These are phyloP conservation scores for Dunckerocampus dactyliophorus DNA, from an alignment of 2,113 vertebrate genomes.

Conservation along the genomic window DNA sequence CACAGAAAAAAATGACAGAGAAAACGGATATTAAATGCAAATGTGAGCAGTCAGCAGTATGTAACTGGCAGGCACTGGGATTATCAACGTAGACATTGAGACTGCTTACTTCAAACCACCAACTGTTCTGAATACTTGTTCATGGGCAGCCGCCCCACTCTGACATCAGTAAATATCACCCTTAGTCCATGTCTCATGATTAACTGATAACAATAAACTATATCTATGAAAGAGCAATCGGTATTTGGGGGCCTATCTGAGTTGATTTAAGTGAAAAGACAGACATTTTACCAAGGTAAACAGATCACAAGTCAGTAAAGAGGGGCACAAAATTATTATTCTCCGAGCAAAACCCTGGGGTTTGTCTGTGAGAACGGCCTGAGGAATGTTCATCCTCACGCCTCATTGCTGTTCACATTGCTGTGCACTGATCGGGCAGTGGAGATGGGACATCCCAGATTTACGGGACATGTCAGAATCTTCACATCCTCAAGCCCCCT, in stretches of 20 bases:
- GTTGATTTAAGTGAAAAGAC: slow-evolving; percentile 26
- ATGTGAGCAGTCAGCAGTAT: neutral
- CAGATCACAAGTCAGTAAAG: slow-evolving; percentile 33
- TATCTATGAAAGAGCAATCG: neutral
- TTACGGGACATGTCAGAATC: slow-evolving; percentile 69
- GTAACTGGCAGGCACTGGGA: neutral
- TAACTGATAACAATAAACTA: neutral
- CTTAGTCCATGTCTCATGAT: neutral
- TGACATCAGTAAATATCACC: neutral
- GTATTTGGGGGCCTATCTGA: slow-evolving; percentile 32
- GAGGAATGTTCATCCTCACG: slow-evolving; percentile 70
- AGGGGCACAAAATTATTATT: slow-evolving; percentile 47
- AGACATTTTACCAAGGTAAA: slow-evolving; percentile 46
- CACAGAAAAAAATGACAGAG: no score
- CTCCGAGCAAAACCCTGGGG: slow-evolving; percentile 43
- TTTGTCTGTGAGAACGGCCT: slow-evolving; percentile 54
- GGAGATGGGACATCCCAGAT: slow-evolving; percentile 67
- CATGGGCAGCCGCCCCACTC: no score
- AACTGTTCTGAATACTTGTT: neutral
- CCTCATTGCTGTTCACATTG: slow-evolving; percentile 69
- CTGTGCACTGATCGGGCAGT: slow-evolving; percentile 44
- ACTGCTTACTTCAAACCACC: neutral
- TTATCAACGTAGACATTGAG: neutral
- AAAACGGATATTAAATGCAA: neutral
- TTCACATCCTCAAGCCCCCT: slow-evolving; percentile 62